Conservation (phyloP, 2,888 invertebrate genomes). For the Frankliniella fusca region DNA sequence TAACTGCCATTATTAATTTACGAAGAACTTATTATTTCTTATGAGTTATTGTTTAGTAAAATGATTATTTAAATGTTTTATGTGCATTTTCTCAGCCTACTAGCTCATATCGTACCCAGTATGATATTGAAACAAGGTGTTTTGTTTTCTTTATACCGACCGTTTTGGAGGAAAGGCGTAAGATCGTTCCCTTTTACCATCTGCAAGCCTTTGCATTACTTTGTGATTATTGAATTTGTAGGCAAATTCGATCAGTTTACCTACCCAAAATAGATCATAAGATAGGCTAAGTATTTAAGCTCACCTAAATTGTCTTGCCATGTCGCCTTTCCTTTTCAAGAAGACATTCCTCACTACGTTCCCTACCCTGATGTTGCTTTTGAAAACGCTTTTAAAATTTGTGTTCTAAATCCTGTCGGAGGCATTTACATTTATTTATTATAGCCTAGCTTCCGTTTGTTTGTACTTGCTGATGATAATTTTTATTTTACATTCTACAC, state of each 20-base stretch:
- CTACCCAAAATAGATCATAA: slow-evolving; percentile 4
- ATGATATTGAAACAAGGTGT: background rate
- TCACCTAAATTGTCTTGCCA: background rate
- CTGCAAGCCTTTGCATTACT: background rate
- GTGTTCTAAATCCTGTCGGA: background rate
- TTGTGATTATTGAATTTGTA: slow-evolving; percentile 16
- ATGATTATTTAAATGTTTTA: slow-evolving; percentile 15
- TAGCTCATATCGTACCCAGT: background rate
- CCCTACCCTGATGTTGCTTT: background rate
- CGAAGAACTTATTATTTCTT: slow-evolving; percentile 25
- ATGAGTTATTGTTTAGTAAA: slow-evolving; percentile 27
- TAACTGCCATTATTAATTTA: slow-evolving; percentile 25
- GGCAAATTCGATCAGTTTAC: slow-evolving; percentile 3
- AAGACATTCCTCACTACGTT: background rate
- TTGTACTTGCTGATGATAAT: no score
- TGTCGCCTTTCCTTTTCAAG: background rate
- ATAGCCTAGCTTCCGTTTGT: no score
- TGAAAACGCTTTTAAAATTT: background rate
- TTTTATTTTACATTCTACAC: background rate
- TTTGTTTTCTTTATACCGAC: background rate
- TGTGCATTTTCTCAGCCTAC: background rate
- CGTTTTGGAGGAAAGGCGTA: background rate
- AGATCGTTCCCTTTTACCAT: background rate
- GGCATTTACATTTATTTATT: no score
- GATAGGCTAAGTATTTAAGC: background rate